These are phyloP conservation scores for Epistrophe eligans DNA, from an alignment of 2,888 invertebrate genomes.

Conservation along the genomic window DNA sequence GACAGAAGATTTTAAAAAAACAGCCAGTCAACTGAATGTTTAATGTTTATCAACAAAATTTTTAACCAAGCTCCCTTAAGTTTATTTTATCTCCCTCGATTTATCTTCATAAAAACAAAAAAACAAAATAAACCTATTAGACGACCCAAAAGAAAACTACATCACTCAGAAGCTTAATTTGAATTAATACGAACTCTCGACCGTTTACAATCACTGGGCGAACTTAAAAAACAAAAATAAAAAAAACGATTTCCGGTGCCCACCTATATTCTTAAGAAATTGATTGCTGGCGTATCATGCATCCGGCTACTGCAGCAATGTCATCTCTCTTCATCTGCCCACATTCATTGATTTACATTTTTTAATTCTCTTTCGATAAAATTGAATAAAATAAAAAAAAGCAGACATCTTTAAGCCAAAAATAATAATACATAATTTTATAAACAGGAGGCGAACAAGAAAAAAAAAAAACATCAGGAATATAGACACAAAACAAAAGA, in stretches of 20 bases:
- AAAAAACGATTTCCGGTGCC: constrained; percentile 66
- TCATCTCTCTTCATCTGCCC: constrained; percentile 42
- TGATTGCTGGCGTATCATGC: constrained; percentile 56
- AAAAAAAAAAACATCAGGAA: background rate
- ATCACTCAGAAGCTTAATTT: background rate
- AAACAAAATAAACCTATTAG: background rate
- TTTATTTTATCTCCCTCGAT: no score
- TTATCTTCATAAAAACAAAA: background rate
- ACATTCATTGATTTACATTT: constrained; percentile 72
- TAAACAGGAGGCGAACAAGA: background rate
- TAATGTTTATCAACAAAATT: background rate
- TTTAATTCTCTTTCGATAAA: constrained; percentile 10
- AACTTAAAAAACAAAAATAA: constrained; percentile 5
- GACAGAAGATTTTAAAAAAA: no score
- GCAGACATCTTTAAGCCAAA: constrained; percentile 52
- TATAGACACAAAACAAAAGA: constrained; percentile 1
- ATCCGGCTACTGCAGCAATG: constrained; percentile 59
- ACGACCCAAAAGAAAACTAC: background rate
- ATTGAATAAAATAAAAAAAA: constrained; percentile 1
- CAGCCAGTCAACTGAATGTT: no score
- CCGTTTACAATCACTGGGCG: background rate
- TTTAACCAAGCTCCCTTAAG: background rate
- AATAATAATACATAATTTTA: constrained; percentile 42
- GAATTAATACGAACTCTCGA: constrained; percentile 11
- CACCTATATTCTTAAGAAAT: constrained; percentile 45